Base-by-base conservation (phyloP, 2,888 invertebrate genomes). In the Protonemura montana region DNA sequence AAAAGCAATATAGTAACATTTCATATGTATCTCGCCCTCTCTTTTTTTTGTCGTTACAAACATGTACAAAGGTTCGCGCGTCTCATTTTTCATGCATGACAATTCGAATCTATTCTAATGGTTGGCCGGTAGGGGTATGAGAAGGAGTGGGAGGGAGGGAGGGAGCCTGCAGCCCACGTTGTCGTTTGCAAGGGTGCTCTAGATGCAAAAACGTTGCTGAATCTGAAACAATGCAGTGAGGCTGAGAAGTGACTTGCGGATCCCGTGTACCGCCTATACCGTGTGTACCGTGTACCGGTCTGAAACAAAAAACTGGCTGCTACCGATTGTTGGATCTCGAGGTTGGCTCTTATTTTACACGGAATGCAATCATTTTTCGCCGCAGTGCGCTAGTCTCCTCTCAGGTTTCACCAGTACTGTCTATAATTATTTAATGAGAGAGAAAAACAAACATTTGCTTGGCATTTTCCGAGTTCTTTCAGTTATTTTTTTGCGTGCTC, bases 31-130 rank as follows among this genome's bases (percentile, higher is more conserved):
- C 27, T 28, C n/a, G n/a, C 26, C 78, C 78, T 28, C 78, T 26
- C 27, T 25, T 13, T 78, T 78, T 78, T 78, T 28, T 78, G 78
- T 26, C 13, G 78, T 78, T 78, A 28, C 78, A 28, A 78, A 78
- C 35, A 30, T 83, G 82, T 83, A 83, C 82, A 83, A 83, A 41
- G 82, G 82, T 35, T 41, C 28, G 28, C n/a, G n/a, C 78, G 28
- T 41, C 82, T 83, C 82, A 83, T 83, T 83, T 83, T 83, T 83
- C 82, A 83, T 83, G 82, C 82, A 83, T 83, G 82, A 83, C 82
- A 83, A 83, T 59, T 59, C 59, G 21, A 59, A 59, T 35, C 82
- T 41, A 83, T 83, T 83, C 82, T 83, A 35, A 41, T 41, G 81
- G n/a, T n/a, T n/a, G n/a, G n/a, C n/a, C n/a, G n/a, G n/a, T n/a